Conservation (phyloP, 2,113 vertebrate genomes). For the Saguinus imperator region DNA sequence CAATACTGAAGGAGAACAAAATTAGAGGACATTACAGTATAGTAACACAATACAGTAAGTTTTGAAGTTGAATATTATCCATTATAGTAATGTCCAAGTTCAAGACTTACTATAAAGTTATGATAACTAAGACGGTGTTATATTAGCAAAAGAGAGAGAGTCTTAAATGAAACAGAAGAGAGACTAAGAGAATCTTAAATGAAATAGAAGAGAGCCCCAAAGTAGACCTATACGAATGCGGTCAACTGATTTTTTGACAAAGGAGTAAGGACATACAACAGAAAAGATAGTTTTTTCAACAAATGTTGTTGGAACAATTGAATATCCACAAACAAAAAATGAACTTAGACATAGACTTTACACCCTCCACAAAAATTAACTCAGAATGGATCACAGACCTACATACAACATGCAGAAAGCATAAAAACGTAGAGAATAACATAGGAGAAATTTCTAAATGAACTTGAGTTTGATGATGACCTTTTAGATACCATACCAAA, state of each 20-base stretch:
- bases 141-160: background rate
- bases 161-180: background rate
- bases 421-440: background rate
- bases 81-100: background rate
- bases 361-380: background rate
- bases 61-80: no score
- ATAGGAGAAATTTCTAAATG: background rate
- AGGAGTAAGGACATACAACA: background rate
- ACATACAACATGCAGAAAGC: background rate
- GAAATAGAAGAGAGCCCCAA: background rate
- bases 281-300: background rate
- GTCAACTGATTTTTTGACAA: background rate
- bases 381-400: background rate
- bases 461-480: background rate
- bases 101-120: background rate
- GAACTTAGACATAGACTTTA: background rate
- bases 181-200: background rate
- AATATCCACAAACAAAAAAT: background rate
- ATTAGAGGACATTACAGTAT: background rate
- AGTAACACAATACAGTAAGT: no score
- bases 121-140: background rate
- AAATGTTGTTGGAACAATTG: background rate
- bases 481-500: background rate
- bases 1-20: background rate
- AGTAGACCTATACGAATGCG: background rate